These are phyloP conservation scores for Linnaemya vulpina DNA, from an alignment of 2,888 invertebrate genomes.

Conservation along the genomic window DNA sequence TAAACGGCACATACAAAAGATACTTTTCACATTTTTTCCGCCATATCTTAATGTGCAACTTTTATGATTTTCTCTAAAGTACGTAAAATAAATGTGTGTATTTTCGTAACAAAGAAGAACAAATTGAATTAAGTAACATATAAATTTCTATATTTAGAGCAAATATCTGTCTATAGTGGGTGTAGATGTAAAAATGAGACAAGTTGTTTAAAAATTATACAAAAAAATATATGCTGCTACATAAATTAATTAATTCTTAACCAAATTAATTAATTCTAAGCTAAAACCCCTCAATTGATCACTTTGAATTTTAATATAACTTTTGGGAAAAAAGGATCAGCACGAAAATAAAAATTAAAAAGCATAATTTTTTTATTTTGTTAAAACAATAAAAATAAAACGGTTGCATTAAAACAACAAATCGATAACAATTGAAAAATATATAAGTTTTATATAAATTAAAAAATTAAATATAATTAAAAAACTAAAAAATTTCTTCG, in stretches of 20 bases:
- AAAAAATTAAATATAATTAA: too few species aligned
- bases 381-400: background rate
- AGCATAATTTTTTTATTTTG: too few species aligned
- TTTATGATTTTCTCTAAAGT: slow-evolving; percentile 25
- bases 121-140: slow-evolving; percentile 42
- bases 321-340: too few species aligned
- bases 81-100: slow-evolving; percentile 27
- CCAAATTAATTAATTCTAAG: background rate
- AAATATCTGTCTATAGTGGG: slow-evolving; percentile 8
- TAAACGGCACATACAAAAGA: slow-evolving; percentile 20
- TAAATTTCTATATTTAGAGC: background rate
- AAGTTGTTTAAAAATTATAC: too few species aligned
- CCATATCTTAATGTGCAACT: slow-evolving; percentile 13
- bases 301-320: too few species aligned
- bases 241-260: too few species aligned
- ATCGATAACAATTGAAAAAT: too few species aligned
- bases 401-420: too few species aligned
- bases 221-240: too few species aligned
- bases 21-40: background rate
- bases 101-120: background rate
- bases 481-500: background rate
- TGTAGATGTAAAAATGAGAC: slow-evolving; percentile 3
- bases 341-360: background rate
- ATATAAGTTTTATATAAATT: too few species aligned
- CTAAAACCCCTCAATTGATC: too few species aligned